Evolutionary conservation across 2,113 vertebrate genomes (phyloP), one percentile per base, ranked within the genome.

Genomic region (Planiliza haematocheilus): DNA sequence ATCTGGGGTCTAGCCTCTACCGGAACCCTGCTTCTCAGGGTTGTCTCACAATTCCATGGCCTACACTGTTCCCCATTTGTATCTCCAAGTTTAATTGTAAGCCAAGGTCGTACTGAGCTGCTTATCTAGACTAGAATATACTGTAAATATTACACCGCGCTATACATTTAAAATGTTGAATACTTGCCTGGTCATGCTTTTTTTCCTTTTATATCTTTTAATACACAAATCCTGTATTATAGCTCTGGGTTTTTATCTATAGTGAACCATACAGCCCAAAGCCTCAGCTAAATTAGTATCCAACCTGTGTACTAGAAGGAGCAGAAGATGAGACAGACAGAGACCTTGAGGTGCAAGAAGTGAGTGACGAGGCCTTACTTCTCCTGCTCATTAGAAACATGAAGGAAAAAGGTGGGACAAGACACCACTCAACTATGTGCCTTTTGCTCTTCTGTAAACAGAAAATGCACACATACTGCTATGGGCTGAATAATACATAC

Each of bases 11-110:
- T 18, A 13, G 65, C 50, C 36, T 70, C 39, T 38, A 69, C 84
- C 82, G 59, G 53, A 55, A 86, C 84, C 77, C 82, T 45, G 51
- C 59, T 78, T 73, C 70, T 66, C 79, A 83, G n/a, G n/a, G n/a
- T n/a, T n/a, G n/a, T n/a, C n/a, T n/a, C n/a, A n/a, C n/a, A n/a
- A 89, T 89, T 86, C 86, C 82, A 86, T 86, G 82, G 79, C 70
- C 63, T 74, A 57, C 67, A 64, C n/a, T n/a, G n/a, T n/a, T 82
- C 72, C 75, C 72, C 62, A 70, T 81, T 77, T 69, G 69, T n/a
- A n/a, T n/a, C n/a, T n/a, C n/a, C n/a, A n/a, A n/a, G n/a, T n/a
- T 75, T 78, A 83, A 83, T 78, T 86, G 66, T 72, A 30, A 30
- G 24, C 24, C 24, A 5, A 2, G 3, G 24, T 30, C 24, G 24